phyloP scores from a whole-genome alignment of 2,888 invertebrate species.

The Drosophila aldrichi region DNA sequence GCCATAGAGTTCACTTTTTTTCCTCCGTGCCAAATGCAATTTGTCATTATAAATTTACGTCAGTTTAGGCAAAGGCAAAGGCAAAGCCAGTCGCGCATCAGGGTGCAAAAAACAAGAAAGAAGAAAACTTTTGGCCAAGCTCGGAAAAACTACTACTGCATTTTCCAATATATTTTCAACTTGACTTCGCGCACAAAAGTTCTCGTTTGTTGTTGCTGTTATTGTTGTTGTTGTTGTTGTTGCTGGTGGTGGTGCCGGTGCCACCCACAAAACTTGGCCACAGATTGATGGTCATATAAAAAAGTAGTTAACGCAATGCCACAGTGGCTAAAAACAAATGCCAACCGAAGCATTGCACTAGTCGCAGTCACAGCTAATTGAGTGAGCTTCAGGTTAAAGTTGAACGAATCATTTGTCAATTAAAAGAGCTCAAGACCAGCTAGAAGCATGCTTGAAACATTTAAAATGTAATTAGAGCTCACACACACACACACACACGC shows the following conservation, averaged over 20 bases:
- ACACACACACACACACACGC: neutral
- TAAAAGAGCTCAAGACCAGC: conserved; percentile 42
- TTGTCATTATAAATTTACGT: conserved; percentile 83
- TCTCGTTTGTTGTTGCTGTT: conserved; percentile 24
- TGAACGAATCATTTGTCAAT: conserved; percentile 75
- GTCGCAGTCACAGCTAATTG: conserved; percentile 63
- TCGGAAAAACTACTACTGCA: conserved; percentile 43
- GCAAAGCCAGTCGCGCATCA: conserved; percentile 35
- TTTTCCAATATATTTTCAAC: conserved; percentile 73
- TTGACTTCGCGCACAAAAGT: conserved; percentile 58
- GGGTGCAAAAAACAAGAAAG: conserved; percentile 5
- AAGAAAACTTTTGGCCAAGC: conserved; percentile 28
- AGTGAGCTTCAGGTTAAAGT: conserved; percentile 69
- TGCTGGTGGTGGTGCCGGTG: conserved; percentile 14
- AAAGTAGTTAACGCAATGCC: conserved; percentile 72
- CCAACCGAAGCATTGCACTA: conserved; percentile 10
- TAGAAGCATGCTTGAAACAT: conserved; percentile 45
- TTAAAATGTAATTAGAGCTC: conserved; percentile 73
- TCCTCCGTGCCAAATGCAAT: conserved; percentile 74
- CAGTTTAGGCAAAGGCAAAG: conserved; percentile 71
- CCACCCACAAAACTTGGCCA: conserved; percentile 45
- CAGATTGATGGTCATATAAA: conserved; percentile 77
- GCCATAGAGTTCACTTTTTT: conserved; percentile 14
- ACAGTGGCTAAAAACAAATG: conserved; percentile 53
- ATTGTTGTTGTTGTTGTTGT: neutral